Evolutionary conservation across 1,140 invertebrate species (phyloP).

Genomic region (Xylocopa sonorina): DNA sequence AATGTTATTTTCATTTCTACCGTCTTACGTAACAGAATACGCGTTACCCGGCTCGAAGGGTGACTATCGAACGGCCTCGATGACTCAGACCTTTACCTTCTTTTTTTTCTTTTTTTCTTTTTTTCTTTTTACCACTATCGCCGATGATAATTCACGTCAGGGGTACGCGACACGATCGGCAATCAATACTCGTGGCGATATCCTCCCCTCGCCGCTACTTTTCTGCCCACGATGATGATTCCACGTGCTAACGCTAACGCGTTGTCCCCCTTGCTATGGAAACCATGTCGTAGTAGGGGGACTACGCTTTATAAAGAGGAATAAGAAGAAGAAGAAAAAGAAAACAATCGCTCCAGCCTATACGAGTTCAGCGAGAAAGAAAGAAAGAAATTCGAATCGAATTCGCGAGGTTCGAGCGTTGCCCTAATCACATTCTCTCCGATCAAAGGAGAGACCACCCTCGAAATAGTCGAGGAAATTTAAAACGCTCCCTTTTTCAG

Average conservation of each 20-base stretch:
- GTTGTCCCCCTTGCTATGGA: constrained; percentile 22
- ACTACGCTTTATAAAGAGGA: no score
- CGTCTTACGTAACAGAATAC: no score
- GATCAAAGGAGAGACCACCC: constrained; percentile 74
- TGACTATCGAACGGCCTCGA: constrained; percentile 69
- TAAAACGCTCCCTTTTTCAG: constrained; percentile 75
- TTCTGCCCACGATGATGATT: constrained; percentile 47
- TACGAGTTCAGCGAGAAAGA: no score
- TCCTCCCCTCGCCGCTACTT: constrained; percentile 51
- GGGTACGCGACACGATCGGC: constrained; percentile 74
- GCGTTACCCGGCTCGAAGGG: constrained; percentile 64
- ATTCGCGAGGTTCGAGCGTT: not conserved
- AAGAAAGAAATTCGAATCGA: constrained; percentile 29
- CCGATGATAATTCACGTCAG: constrained; percentile 75
- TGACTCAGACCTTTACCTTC: constrained; percentile 73
- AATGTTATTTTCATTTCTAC: no score
- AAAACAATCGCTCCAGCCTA: no score
- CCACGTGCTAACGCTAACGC: constrained; percentile 32
- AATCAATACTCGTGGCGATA: constrained; percentile 72
- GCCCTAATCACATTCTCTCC: constrained; percentile 73
- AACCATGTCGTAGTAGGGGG: no score
- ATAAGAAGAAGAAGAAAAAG: no score
- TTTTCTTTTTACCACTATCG: constrained; percentile 68
- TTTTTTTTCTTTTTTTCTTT: constrained; percentile 65
- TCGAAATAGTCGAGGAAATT: constrained; percentile 75